These are phyloP conservation scores for Adineta ricciae DNA, from an alignment of 2,888 invertebrate species.

Conservation along the genomic window DNA sequence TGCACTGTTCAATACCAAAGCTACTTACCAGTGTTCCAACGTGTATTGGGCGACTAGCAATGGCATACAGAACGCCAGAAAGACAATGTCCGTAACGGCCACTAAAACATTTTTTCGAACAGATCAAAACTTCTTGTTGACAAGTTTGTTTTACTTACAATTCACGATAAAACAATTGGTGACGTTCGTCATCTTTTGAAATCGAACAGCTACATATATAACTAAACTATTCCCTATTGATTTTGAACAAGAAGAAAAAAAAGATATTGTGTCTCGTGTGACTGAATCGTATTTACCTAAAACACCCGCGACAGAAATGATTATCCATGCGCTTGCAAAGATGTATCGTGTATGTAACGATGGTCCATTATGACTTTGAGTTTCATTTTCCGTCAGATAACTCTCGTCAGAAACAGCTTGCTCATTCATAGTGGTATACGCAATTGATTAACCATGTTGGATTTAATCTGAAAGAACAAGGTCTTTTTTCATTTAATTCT, in stretches of 20 bases:
- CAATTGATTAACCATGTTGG: too few relatives aligned
- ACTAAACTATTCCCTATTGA: slow-evolving; percentile 28
- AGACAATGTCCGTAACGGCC: slow-evolving; percentile 31
- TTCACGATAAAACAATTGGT: slow-evolving; percentile 33
- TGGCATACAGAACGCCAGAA: slow-evolving; percentile 32
- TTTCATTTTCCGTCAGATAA: background rate
- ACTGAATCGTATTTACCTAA: background rate
- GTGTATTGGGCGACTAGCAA: slow-evolving; percentile 23
- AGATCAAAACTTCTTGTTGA: too few relatives aligned
- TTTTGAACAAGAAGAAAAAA: background rate
- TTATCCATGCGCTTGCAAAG: background rate
- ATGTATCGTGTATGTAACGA: background rate
- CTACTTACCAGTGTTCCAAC: slow-evolving; percentile 25
- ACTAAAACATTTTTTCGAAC: background rate
- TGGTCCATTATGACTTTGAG: background rate
- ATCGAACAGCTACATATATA: slow-evolving; percentile 27
- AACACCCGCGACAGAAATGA: slow-evolving; percentile 1
- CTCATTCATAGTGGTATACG: background rate
- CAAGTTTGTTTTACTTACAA: background rate
- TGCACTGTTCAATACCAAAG: background rate
- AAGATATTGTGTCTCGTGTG: background rate
- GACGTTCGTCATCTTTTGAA: slow-evolving; percentile 28
- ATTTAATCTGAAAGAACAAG: too few relatives aligned
- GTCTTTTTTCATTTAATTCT: too few relatives aligned
- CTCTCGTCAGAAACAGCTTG: background rate